phyloP scores from a whole-genome alignment of 2,113 vertebrate genomes.

The Halcyon malimbica region DNA sequence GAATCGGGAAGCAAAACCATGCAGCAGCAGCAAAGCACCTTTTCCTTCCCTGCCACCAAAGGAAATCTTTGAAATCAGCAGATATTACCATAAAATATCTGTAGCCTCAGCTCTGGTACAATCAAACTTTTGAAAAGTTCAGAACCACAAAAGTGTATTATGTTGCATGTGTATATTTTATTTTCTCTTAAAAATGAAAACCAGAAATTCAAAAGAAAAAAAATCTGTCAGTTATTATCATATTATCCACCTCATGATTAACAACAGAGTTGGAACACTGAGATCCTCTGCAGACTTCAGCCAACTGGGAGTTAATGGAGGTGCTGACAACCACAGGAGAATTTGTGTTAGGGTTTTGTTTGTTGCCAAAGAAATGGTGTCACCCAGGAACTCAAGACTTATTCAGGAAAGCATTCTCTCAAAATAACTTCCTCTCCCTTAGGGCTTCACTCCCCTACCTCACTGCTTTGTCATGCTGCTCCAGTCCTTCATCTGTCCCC shows the following conservation, averaged over 20 bases:
- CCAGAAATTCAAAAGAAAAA: neutral
- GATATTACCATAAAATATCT: neutral
- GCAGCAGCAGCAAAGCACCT: neutral
- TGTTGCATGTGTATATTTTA: neutral
- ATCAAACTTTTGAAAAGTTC: neutral
- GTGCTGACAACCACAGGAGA: neutral
- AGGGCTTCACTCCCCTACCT: neutral
- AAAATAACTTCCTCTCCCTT: neutral
- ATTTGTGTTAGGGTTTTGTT: neutral
- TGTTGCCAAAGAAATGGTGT: neutral
- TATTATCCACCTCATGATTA: neutral
- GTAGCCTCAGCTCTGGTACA: neutral
- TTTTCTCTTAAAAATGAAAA: neutral
- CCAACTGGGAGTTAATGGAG: neutral
- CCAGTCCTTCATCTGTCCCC: neutral
- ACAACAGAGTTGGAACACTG: neutral
- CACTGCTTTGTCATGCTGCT: neutral
- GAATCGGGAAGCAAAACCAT: neutral
- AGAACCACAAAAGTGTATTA: neutral
- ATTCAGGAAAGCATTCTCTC: neutral
- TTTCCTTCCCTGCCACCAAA: neutral
- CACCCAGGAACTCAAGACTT: neutral
- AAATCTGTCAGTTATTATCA: neutral
- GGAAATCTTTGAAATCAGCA: neutral
- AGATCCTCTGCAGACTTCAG: neutral